Evolutionary conservation across 1,140 invertebrate genomes (phyloP), one percentile per base, ranked within the genome.

Genomic region (Caerostris extrusa): DNA sequence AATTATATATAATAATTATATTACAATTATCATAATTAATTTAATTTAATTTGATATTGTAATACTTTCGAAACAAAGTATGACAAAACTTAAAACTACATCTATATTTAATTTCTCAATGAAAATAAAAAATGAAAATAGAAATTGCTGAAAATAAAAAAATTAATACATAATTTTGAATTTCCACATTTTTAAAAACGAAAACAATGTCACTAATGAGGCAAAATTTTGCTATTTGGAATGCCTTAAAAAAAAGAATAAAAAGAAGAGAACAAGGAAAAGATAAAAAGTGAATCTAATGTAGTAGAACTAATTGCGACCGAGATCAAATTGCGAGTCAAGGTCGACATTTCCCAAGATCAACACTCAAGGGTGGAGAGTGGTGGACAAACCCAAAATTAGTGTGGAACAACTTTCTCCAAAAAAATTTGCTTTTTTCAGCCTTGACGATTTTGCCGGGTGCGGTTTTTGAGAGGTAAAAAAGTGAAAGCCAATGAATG

Each of bases 361-460:
- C 90, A 92, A 83, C 81, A 85, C 50, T 85, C 19, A 58, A 90
- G 77, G 81, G 60, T 85, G 90, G 71, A 92, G 60, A 50, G 17
- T 55, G 61, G 61, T 19, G 61, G 82, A 14, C 82, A 92, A 92
- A 82, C 90, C 77, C 90, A 50, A 82, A 58, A 57, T 82, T 81
- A 82, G 86, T 53, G 90, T 85, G 90, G 82, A 92, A 92, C 61
- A 8, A 14, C 34, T 89, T 69, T 56, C 53, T 10, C n/a, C 5
- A 8, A 50, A 87, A 56, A 67, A 61, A 85, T 85, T 85, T 92
- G 55, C 34, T 34, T 34, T 56, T 67, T 61, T 60, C 88, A 90
- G 50, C 90, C 90, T 92, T 92, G 81, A 85, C 77, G 77, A 92
- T 85, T 92, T 14, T 55, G 34, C 56, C 81, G 90, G 90, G 90